Conservation (phyloP, 2,888 invertebrate species). For the Diaperis boleti region DNA sequence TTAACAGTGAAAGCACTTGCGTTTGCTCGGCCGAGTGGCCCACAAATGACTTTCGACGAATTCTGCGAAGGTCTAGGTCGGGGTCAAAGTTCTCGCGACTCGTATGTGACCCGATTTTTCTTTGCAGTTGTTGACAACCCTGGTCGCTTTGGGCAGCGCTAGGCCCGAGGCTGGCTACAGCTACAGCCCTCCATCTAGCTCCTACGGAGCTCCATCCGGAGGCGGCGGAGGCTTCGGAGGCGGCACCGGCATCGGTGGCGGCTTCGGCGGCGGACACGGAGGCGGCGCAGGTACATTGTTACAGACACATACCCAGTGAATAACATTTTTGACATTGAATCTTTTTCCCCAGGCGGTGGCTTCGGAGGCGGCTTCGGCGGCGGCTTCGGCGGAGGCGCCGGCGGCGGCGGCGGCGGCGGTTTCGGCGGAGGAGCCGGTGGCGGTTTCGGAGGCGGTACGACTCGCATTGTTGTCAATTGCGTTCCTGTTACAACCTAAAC, state of each 20-base stretch:
- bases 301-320: too few relatives aligned
- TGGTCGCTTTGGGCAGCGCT: slow-evolving; percentile 73
- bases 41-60: slow-evolving; percentile 8
- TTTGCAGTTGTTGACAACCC: slow-evolving; percentile 61
- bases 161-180: slow-evolving; percentile 75
- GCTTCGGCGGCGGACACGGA: slow-evolving; percentile 52
- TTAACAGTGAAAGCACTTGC: not conserved
- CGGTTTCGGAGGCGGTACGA: slow-evolving; percentile 47
- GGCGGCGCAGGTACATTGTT: slow-evolving; percentile 46
- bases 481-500: slow-evolving; percentile 36
- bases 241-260: slow-evolving; percentile 49
- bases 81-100: slow-evolving; percentile 34
- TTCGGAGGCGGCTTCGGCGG: slow-evolving; percentile 47
- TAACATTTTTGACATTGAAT: not conserved
- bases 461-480: not conserved
- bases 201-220: slow-evolving; percentile 64
- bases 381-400: slow-evolving; percentile 54
- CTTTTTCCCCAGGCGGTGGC: slow-evolving; percentile 35
- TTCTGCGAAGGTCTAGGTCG: slow-evolving; percentile 19
- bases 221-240: slow-evolving; percentile 60
- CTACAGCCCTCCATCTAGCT: slow-evolving; percentile 67
- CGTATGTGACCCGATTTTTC: slow-evolving; percentile 14
- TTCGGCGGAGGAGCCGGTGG: slow-evolving; percentile 52
- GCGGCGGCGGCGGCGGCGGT: slow-evolving; percentile 53
- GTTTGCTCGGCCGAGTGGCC: slow-evolving; percentile 47